Evolutionary conservation across 1,140 invertebrate species (phyloP).

Genomic region (Aphelenchoides fujianensis): DNA sequence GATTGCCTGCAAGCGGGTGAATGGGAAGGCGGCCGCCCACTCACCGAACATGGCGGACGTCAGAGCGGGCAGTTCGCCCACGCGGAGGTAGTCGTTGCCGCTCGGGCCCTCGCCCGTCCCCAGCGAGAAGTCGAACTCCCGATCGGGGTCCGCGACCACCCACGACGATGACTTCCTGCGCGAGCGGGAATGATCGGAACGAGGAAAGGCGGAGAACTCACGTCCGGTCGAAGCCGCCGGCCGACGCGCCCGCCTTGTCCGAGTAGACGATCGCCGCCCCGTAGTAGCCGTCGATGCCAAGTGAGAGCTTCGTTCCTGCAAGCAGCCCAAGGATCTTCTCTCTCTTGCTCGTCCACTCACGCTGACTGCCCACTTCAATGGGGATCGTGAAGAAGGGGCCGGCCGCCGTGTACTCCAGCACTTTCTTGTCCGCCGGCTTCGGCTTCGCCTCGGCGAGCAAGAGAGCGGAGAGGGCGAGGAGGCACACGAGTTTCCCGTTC

Average conservation of each 20-base stretch:
- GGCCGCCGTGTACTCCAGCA: neutral
- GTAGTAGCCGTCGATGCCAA: too few species aligned
- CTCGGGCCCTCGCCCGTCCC: neutral
- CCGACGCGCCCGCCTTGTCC: neutral
- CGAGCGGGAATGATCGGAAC: too few species aligned
- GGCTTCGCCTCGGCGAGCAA: neutral
- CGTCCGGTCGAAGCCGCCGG: too few species aligned
- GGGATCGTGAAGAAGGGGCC: neutral
- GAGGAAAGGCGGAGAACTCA: too few species aligned
- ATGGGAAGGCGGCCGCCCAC: too few species aligned
- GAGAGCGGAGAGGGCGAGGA: neutral
- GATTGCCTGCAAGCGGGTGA: too few species aligned
- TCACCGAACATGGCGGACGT: neutral
- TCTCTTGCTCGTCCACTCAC: too few species aligned
- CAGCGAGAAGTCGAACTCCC: neutral
- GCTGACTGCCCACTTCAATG: neutral
- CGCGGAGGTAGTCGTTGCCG: neutral
- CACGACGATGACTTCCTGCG: too few species aligned
- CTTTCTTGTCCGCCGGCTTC: neutral
- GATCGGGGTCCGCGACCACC: too few species aligned
- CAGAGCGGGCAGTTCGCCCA: neutral
- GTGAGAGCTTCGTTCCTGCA: too few species aligned
- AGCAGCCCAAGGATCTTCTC: too few species aligned
- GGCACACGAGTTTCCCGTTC: conserved; percentile 1
- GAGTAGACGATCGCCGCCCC: neutral